phyloP scores from a whole-genome alignment of 2,797 vertebrate genomes.

The Amphiprion clarkii region DNA sequence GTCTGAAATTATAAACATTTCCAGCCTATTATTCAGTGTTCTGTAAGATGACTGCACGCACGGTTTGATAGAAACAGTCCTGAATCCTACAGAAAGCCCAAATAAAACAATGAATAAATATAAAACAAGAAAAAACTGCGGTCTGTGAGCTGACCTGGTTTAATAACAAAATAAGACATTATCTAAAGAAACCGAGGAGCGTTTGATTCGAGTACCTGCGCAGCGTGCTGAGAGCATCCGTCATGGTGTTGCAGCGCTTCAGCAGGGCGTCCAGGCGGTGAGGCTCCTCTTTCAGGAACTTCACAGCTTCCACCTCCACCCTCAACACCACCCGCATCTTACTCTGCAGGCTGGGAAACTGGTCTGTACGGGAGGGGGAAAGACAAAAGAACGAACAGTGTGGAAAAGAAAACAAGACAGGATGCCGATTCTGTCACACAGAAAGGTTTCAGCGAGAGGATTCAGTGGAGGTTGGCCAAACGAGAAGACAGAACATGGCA shows the following conservation, averaged over 20 bases:
- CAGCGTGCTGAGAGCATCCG: conserved; percentile 82
- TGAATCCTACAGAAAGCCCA: too few relatives aligned
- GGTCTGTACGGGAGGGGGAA: conserved; percentile 81
- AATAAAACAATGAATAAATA: background rate
- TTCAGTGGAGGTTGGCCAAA: conserved; percentile 13
- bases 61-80: too few relatives aligned
- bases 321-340: conserved; percentile 97
- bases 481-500: background rate
- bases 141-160: background rate
- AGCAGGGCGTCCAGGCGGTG: conserved; percentile 93
- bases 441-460: conserved; percentile 1
- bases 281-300: conserved; percentile 97
- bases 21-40: too few relatives aligned
- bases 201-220: conserved; percentile 67
- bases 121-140: background rate
- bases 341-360: conserved; percentile 96
- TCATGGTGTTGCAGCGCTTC: conserved; percentile 93
- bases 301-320: conserved; percentile 97
- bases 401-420: too few relatives aligned
- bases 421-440: conserved; percentile 14
- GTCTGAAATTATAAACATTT: too few relatives aligned
- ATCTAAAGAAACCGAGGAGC: background rate
- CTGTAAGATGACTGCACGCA: too few relatives aligned
- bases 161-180: background rate
- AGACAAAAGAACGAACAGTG: background rate